Evolutionary conservation across 2,888 invertebrate species (phyloP), one percentile per base, ranked within the genome.

Genomic region (Euzophera pinguis): DNA sequence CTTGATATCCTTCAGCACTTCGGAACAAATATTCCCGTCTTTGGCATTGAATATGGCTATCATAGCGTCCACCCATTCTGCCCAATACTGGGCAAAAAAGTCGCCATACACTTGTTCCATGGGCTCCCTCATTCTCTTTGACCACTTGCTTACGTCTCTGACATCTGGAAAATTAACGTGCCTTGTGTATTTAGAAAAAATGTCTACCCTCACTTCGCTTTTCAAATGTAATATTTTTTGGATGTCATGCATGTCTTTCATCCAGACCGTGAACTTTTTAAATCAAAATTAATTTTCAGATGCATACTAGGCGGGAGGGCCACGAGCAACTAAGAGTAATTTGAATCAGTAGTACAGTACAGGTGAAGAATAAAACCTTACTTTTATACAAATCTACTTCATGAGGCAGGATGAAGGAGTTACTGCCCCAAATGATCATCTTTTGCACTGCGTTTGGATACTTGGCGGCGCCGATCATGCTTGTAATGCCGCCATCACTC

Each of bases 401-500:
- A 56, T 92, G 88, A 0, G 93, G 92, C 22, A 93, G 78, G 41
- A 97, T 81, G 65, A 94, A 96, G 0, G 97, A 91, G 72, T 95
- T 96, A 0, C 94, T 89, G 0, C 96, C 97, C 93, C 95, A 95
- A 9, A 96, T 89, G 0, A 97, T 92, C 53, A 97, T 78, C 71
- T 95, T 96, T 9, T 92, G 85, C 0, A 97, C 90, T 8, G 81
- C 80, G 0, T 93, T 84, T 0, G 94, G 93, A 78, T 94, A 91
- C 54, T 92, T 92, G 1, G 94, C 94, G 3, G 97, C 94, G n/a
- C 96, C 72, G 29, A 97, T 93, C 59, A 98, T 80, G 12, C 93
- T 93, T 0, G 95, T 93, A 41, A 94, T 94, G 1, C 96, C 98
- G 22, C 98, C 98, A 82, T 97, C 97, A 81, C 96, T 96, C 96